Base-by-base conservation (phyloP, 2,113 vertebrate species). In the Rhipidura dahli region DNA sequence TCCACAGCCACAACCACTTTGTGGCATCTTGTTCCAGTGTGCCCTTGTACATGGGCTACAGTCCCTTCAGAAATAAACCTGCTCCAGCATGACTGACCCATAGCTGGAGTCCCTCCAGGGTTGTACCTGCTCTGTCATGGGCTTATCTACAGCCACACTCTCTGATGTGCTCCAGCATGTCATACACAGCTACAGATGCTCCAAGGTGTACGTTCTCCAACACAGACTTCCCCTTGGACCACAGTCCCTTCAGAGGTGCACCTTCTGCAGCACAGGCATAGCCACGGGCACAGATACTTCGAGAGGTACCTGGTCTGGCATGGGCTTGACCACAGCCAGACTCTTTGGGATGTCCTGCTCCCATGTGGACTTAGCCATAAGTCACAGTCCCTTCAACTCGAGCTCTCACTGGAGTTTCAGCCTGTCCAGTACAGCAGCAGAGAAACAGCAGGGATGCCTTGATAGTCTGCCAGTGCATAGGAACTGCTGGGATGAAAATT, bases 131-230 rank as follows among this genome's bases (percentile, higher is more conserved):
- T 83, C 50, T 79, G 8, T 35, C 73, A 18, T 9, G 24, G 51
- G 10, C 21, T 39, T 39, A 15, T 26, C 26, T 24, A 3, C 2
- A 21, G 24, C 17, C 50, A 31, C 37, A 10, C 9, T 8, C 31
- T 60, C 20, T 24, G 60, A 42, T 0, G 9, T 49, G 27, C 27
- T 61, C 22, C 31, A 54, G 60, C 19, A 15, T 11, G 23, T 54
- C 33, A 24, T 17, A 13, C 19, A 56, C 31, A 42, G 60, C 26
- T 27, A 24, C 45, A 23, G 18, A 7, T 31, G 31, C 35, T 42
- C 60, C n/a, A 49, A 42, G 40, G 9, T 20, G 21, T 45, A 1
- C 0, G 0, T 60, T 66, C 39, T 54, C 60, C 53, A 45, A 1
- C 21, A 47, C 0, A 3, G 51, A 7, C 21, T 53, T 53, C 7